Evolutionary conservation across 2,113 vertebrate genomes (phyloP).

Genomic region (Myodes glareolus): DNA sequence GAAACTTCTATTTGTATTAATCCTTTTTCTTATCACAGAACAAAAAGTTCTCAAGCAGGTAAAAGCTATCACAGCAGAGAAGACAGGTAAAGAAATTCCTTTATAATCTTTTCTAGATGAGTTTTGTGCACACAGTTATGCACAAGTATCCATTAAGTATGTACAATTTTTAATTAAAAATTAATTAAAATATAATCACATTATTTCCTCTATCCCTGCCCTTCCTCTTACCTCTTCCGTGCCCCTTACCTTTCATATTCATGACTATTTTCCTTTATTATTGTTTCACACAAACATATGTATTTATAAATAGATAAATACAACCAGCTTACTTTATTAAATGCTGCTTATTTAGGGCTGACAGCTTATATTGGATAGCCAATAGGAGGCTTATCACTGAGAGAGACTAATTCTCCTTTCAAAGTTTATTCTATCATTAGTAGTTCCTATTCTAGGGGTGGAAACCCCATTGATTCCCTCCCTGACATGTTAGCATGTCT

Average conservation of each 20-base stretch:
- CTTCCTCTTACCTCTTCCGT: neutral
- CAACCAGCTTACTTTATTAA: neutral
- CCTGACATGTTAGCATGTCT: neutral
- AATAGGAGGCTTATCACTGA: neutral
- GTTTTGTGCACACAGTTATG: neutral
- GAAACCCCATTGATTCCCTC: no score
- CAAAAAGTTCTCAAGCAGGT: slow-evolving; percentile 82
- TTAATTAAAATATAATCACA: neutral
- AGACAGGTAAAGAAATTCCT: slow-evolving; percentile 80
- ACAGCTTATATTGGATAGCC: neutral
- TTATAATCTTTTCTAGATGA: neutral
- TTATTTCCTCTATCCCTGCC: neutral
- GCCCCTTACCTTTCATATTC: neutral
- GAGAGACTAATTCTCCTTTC: neutral
- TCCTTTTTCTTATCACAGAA: slow-evolving; percentile 76
- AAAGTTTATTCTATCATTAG: neutral
- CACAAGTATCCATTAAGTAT: neutral
- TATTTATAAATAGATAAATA: neutral
- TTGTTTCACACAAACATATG: neutral
- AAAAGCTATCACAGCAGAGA: slow-evolving; percentile 77
- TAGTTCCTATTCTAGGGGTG: neutral
- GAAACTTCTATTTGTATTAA: slow-evolving; percentile 62
- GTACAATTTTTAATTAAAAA: neutral
- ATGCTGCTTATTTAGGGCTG: neutral
- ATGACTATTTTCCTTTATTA: neutral